phyloP scores from a whole-genome alignment of 2,113 vertebrate genomes.

The Haplochromis vanheusdeni region DNA sequence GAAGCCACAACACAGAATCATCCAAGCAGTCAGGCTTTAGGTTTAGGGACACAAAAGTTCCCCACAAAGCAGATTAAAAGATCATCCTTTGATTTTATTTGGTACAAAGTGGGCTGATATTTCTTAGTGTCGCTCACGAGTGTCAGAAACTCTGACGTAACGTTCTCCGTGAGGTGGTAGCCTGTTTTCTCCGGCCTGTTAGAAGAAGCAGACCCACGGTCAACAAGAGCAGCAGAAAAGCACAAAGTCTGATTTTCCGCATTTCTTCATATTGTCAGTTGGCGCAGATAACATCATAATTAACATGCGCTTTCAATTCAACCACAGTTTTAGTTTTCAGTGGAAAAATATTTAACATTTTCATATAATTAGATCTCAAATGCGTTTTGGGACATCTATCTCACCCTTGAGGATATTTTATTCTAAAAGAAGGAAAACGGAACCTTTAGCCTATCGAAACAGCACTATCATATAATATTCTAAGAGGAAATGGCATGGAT shows the following conservation, averaged over 20 bases:
- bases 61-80: neutral
- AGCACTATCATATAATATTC: neutral
- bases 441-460: neutral
- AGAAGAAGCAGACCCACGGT: neutral
- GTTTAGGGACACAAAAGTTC: neutral
- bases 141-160: neutral
- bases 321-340: neutral
- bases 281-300: neutral
- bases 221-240: neutral
- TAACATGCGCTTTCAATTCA: neutral
- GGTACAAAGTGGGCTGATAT: neutral
- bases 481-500: neutral
- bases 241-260: neutral
- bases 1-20: neutral
- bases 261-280: neutral
- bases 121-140: neutral
- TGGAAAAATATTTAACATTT: neutral
- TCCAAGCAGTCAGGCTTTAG: neutral
- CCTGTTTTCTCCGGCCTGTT: neutral
- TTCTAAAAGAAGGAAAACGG: neutral
- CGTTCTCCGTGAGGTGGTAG: neutral
- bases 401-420: neutral
- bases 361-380: neutral
- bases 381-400: neutral
- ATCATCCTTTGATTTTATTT: neutral